A percentile compares a stretch with the other conserved stretches of the same genome.
phyloP scores from a whole-genome alignment of 2,113 vertebrate species.

The Pelodiscus sinensis region DNA sequence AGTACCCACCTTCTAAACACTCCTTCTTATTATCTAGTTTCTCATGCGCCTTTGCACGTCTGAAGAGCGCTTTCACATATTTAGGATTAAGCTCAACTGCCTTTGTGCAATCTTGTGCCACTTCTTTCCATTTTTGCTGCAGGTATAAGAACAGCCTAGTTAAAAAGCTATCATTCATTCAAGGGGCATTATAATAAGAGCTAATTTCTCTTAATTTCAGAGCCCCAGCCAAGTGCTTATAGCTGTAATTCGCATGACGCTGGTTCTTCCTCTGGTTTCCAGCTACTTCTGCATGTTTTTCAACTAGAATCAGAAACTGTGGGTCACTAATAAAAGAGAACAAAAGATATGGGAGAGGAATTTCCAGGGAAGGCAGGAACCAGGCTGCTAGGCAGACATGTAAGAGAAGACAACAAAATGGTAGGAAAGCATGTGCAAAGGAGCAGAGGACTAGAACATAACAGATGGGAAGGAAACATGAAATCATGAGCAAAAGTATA shows the following conservation, averaged over 20 bases:
- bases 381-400: not conserved
- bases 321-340: constrained; percentile 19
- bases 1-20: constrained; percentile 92
- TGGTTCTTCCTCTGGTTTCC: not conserved
- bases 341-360: not conserved
- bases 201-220: not conserved
- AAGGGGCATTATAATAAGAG: not conserved
- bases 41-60: constrained; percentile 96
- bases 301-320: not conserved
- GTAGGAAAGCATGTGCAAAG: not conserved
- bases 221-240: not conserved
- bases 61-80: constrained; percentile 97
- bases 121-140: constrained; percentile 95
- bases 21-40: constrained; percentile 97
- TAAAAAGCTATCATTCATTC: constrained; percentile 7
- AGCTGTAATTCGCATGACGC: not conserved
- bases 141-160: constrained; percentile 47
- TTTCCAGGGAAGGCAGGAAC: not conserved
- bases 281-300: constrained; percentile 1
- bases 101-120: constrained; percentile 93
- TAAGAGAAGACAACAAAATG: not conserved
- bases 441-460: not conserved
- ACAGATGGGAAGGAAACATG: not conserved
- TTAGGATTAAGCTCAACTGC: constrained; percentile 96
- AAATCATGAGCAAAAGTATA: not conserved